Evolutionary conservation across 2,113 vertebrate genomes (phyloP).

Genomic region (Coptodon rendalli): DNA sequence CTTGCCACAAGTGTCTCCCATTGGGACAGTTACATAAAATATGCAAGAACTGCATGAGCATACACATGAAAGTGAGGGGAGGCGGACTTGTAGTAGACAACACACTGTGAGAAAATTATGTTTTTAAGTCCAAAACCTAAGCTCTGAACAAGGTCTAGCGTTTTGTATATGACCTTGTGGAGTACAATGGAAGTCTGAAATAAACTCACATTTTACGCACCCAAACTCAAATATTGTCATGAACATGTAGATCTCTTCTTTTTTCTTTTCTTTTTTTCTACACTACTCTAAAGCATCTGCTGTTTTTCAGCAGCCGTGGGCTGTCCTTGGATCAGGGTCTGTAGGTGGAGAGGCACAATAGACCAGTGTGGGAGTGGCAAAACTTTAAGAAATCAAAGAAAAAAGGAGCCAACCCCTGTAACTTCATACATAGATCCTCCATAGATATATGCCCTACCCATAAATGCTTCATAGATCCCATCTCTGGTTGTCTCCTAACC

Average conservation of each 20-base stretch:
- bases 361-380: constrained; percentile 41
- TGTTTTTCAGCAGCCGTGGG: constrained; percentile 52
- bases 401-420: not conserved
- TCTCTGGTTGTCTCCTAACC: constrained; percentile 50
- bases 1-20: not conserved
- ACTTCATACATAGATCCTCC: constrained; percentile 34
- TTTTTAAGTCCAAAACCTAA: not conserved
- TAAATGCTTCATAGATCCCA: constrained; percentile 55
- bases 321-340: constrained; percentile 44
- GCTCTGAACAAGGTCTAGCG: not conserved
- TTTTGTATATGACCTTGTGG: not conserved
- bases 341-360: constrained; percentile 32
- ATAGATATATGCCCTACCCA: constrained; percentile 17
- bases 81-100: not conserved
- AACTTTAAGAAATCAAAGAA: constrained; percentile 3
- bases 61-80: not conserved
- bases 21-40: not conserved
- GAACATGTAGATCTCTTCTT: not conserved
- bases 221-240: constrained; percentile 20
- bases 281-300: constrained; percentile 44
- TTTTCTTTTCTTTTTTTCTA: not conserved
- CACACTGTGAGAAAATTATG: not conserved
- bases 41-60: not conserved
- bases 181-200: not conserved
- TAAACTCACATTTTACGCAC: not conserved